A percentile compares a stretch with the other conserved stretches of the same genome.
Conservation (phyloP, 2,888 invertebrate genomes). For the Atherix ibis region DNA sequence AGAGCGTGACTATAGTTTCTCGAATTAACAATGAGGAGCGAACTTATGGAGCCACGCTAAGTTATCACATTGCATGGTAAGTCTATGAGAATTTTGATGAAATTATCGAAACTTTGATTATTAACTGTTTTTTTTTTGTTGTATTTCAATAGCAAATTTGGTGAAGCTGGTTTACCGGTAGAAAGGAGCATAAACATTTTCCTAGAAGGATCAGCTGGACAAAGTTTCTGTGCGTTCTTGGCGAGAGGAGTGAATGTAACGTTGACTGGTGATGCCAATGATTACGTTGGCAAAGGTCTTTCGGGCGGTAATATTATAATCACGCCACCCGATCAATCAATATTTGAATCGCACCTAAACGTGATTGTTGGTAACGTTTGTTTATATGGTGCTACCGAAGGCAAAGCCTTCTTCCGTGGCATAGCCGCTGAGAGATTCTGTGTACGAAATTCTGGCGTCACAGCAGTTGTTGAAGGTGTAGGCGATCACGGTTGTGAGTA, state of each 20-base stretch:
- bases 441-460: slow-evolving; percentile 92
- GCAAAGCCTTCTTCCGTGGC: slow-evolving; percentile 86
- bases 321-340: slow-evolving; percentile 72
- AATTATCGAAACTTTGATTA: too few species aligned
- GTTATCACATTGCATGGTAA: slow-evolving; percentile 88
- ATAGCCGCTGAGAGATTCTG: slow-evolving; percentile 97
- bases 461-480: slow-evolving; percentile 92
- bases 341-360: slow-evolving; percentile 83
- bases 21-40: slow-evolving; percentile 81
- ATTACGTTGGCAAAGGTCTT: slow-evolving; percentile 91
- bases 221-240: slow-evolving; percentile 97
- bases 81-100: too few species aligned
- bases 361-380: slow-evolving; percentile 98
- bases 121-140: slow-evolving; percentile 11
- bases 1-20: slow-evolving; percentile 55
- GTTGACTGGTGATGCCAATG: slow-evolving; percentile 93
- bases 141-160: slow-evolving; percentile 50
- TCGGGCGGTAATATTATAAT: slow-evolving; percentile 91
- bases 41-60: slow-evolving; percentile 84
- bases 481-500: slow-evolving; percentile 99
- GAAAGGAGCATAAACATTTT: slow-evolving; percentile 60
- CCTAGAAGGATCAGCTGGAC: slow-evolving; percentile 87
- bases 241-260: slow-evolving; percentile 77
- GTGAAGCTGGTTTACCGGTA: slow-evolving; percentile 72
- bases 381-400: slow-evolving; percentile 91